Conservation (phyloP, 2,113 vertebrate species). For the Pluvianellus socialis region DNA sequence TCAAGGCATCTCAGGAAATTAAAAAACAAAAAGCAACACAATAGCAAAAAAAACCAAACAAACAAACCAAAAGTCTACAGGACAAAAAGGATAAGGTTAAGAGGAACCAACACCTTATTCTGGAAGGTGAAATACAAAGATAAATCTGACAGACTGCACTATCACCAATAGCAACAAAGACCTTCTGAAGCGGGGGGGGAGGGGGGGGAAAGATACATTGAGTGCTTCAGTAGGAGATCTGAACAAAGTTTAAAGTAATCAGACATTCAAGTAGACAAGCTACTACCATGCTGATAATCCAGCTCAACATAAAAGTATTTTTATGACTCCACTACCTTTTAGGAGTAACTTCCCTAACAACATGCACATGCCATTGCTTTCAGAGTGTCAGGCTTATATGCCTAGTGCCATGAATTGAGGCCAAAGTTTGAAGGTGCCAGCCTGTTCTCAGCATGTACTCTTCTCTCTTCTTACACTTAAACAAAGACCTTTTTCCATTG, state of each 20-base stretch:
- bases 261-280: not conserved
- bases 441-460: not conserved
- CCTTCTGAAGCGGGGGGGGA: not conserved
- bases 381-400: not conserved
- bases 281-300: not conserved
- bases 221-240: not conserved
- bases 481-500: not conserved
- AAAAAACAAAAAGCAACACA: not conserved
- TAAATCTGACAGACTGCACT: not conserved
- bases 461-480: not conserved
- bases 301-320: not conserved
- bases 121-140: not conserved
- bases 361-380: fast-evolving
- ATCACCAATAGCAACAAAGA: not conserved
- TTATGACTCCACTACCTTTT: not conserved
- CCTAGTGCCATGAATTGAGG: not conserved
- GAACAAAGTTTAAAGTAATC: not conserved
- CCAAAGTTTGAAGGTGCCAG: not conserved
- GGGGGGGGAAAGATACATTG: no score
- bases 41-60: not conserved
- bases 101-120: not conserved
- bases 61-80: not conserved
- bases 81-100: not conserved
- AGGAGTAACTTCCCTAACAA: not conserved
- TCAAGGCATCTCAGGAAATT: not conserved